Evolutionary conservation across 2,888 invertebrate species (phyloP).

Genomic region (Leptinotarsa juncta): DNA sequence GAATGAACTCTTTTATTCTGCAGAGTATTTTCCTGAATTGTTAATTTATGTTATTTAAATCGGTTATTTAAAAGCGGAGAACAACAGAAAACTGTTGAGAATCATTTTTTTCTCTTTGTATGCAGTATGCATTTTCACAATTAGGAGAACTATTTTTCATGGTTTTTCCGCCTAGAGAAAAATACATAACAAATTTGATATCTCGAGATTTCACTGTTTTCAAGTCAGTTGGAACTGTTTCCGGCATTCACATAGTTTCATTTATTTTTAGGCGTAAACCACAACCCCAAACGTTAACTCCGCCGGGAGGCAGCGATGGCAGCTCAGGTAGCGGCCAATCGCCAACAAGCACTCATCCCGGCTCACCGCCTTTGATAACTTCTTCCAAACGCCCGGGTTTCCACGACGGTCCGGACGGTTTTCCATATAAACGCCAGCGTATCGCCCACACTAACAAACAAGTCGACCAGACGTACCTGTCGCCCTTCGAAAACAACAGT

Average conservation of each 20-base stretch:
- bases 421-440: conserved; percentile 73
- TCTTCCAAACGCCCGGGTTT: conserved; percentile 72
- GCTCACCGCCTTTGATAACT: conserved; percentile 76
- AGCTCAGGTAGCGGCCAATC: conserved; percentile 85
- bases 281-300: conserved; percentile 91
- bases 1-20: too few species aligned
- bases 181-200: too few species aligned
- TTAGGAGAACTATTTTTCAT: too few species aligned
- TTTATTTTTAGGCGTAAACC: conserved; percentile 80
- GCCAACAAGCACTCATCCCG: conserved; percentile 79
- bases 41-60: too few species aligned
- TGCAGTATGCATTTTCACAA: too few species aligned
- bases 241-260: background rate
- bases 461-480: conserved; percentile 57
- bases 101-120: too few species aligned
- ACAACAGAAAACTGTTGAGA: too few species aligned
- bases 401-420: conserved; percentile 70
- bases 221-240: background rate
- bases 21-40: too few species aligned
- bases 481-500: conserved; percentile 63
- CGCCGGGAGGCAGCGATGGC: conserved; percentile 88
- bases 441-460: conserved; percentile 80
- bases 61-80: too few species aligned
- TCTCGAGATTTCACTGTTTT: too few species aligned
- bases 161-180: too few species aligned